phyloP scores from a whole-genome alignment of 2,113 vertebrate species.

The Gnathonemus longibarbis region DNA sequence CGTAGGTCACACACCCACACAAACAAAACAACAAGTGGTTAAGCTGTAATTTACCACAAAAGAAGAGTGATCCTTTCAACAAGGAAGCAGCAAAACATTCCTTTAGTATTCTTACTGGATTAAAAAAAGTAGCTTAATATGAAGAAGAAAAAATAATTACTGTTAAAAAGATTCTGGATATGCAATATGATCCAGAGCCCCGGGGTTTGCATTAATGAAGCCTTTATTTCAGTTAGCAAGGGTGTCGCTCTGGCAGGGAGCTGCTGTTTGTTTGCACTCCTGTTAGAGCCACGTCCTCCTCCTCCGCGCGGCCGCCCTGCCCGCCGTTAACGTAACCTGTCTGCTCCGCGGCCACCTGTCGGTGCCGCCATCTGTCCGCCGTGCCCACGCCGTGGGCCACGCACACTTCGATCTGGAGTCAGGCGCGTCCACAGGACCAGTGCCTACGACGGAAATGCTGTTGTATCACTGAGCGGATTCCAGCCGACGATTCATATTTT shows the following conservation, averaged over 20 bases:
- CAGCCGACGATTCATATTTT: background rate
- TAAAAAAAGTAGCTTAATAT: background rate
- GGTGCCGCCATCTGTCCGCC: background rate
- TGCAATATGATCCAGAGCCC: background rate
- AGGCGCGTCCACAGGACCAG: background rate
- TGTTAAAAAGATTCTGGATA: background rate
- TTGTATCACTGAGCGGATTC: background rate
- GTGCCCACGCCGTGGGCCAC: background rate
- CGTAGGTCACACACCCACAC: background rate
- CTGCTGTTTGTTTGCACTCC: slow-evolving; percentile 10
- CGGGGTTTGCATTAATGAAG: background rate
- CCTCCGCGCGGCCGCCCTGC: background rate
- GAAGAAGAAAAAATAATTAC: background rate
- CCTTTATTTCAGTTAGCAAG: background rate
- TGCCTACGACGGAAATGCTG: background rate
- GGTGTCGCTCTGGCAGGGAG: background rate
- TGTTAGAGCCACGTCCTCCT: background rate
- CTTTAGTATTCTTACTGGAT: background rate
- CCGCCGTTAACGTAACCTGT: slow-evolving; percentile 7
- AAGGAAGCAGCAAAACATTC: background rate
- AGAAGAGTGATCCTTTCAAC: background rate
- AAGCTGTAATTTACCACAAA: background rate
- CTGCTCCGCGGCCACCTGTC: slow-evolving; percentile 4
- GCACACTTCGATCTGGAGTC: background rate
- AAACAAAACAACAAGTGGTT: background rate